Conservation (phyloP, 1,140 invertebrate species). For the Orius laevigatus region DNA sequence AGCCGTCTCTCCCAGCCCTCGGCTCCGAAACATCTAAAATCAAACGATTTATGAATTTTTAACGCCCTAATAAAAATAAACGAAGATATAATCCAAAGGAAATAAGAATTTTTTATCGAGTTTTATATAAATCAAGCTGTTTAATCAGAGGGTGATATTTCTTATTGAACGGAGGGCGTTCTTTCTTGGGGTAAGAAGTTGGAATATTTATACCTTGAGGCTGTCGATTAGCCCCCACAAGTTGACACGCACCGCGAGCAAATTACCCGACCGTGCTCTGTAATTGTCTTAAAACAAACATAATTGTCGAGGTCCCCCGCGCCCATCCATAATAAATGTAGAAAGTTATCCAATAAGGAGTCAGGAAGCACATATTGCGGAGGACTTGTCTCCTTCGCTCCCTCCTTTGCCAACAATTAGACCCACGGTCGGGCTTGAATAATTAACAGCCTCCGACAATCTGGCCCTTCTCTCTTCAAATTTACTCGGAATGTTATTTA, state of each 20-base stretch:
- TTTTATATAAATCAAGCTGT: background rate
- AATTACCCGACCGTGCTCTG: slow-evolving; percentile 9
- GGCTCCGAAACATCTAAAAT: slow-evolving; percentile 23
- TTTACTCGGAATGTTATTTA: too few species aligned
- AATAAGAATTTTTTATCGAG: background rate
- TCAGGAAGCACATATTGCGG: background rate
- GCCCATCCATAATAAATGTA: slow-evolving; percentile 10
- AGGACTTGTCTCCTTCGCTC: slow-evolving; percentile 1
- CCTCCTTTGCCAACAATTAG: too few species aligned
- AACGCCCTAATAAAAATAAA: background rate
- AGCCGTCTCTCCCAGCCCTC: slow-evolving; percentile 22
- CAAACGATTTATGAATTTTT: background rate
- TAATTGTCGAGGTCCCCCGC: background rate
- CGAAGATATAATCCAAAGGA: background rate
- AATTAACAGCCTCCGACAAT: background rate
- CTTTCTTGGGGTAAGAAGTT: background rate
- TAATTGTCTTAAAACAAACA: slow-evolving; percentile 7
- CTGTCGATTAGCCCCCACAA: slow-evolving; percentile 5
- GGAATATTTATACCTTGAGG: background rate
- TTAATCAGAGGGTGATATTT: slow-evolving; percentile 2
- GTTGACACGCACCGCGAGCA: slow-evolving; percentile 6
- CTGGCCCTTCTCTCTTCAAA: too few species aligned
- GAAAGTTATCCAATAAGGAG: slow-evolving; percentile 12
- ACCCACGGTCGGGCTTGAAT: background rate
- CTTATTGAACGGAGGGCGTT: slow-evolving; percentile 4